Conservation (phyloP, 2,888 invertebrate species). For the Ceramica pisi region DNA sequence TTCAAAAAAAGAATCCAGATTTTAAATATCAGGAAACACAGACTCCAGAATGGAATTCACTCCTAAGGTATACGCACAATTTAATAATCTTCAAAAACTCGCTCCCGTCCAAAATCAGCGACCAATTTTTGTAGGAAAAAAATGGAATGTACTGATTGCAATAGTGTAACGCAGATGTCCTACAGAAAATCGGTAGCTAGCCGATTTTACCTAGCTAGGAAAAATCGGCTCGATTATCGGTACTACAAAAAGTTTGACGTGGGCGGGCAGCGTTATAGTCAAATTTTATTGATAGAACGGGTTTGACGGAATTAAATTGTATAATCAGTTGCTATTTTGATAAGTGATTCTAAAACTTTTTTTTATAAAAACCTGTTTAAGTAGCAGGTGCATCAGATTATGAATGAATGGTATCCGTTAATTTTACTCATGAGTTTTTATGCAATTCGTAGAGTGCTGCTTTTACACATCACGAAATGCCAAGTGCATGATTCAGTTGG, state of each 20-base stretch:
- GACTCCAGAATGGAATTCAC: too few relatives aligned
- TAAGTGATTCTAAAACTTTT: background rate
- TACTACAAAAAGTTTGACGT: too few relatives aligned
- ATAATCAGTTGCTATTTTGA: background rate
- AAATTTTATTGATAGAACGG: background rate
- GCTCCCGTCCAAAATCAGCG: too few relatives aligned
- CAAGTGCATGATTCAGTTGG: conserved; percentile 15
- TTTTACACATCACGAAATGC: conserved; percentile 17
- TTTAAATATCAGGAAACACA: background rate
- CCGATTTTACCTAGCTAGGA: too few relatives aligned
- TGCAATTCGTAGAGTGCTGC: background rate
- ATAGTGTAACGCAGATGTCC: too few relatives aligned
- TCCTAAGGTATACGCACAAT: too few relatives aligned
- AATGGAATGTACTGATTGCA: too few relatives aligned
- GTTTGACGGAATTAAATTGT: background rate
- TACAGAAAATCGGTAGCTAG: too few relatives aligned
- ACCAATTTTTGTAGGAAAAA: too few relatives aligned
- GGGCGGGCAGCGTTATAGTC: too few relatives aligned
- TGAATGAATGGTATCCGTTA: conserved; percentile 9
- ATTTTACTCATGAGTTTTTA: conserved; percentile 16
- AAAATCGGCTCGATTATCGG: too few relatives aligned
- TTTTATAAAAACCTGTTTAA: background rate
- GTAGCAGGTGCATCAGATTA: background rate
- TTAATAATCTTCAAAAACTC: too few relatives aligned
- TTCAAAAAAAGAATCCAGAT: background rate